Evolutionary conservation across 1,140 invertebrate species (phyloP).

Genomic region (Drosophila ananassae): DNA sequence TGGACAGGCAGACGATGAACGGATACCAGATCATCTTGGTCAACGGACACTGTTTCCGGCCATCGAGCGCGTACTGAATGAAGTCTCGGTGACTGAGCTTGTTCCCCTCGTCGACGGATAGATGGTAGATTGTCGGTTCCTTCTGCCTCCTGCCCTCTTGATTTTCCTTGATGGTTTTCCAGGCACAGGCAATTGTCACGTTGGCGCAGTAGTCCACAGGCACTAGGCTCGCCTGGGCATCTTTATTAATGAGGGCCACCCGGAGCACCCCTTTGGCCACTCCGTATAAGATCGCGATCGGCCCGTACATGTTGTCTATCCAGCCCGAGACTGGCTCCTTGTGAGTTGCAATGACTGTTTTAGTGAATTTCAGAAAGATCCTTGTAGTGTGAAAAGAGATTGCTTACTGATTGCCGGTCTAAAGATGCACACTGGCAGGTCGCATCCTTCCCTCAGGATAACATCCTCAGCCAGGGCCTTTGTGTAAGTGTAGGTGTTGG

Average conservation of each 20-base stretch:
- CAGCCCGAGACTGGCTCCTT: conserved; percentile 89
- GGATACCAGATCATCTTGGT: conserved; percentile 84
- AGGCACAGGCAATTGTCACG: conserved; percentile 89
- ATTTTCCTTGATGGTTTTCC: conserved; percentile 85
- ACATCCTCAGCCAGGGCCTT: conserved; percentile 92
- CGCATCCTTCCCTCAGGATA: conserved; percentile 86
- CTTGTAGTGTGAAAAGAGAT: background rate
- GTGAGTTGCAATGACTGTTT: conserved; percentile 90
- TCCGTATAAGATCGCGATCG: conserved; percentile 89
- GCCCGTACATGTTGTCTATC: conserved; percentile 96
- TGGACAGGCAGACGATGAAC: conserved; percentile 80
- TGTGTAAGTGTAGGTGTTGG: conserved; percentile 93
- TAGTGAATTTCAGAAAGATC: background rate
- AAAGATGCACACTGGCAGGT: conserved; percentile 89
- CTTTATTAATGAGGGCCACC: conserved; percentile 84
- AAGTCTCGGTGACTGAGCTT: conserved; percentile 87
- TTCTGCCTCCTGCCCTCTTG: conserved; percentile 13
- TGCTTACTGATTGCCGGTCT: conserved; percentile 87
- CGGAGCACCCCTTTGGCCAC: conserved; percentile 90
- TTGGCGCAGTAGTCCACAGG: conserved; percentile 93
- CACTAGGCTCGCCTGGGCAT: conserved; percentile 89
- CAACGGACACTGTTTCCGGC: conserved; percentile 69
- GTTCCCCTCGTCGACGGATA: conserved; percentile 87
- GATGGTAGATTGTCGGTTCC: conserved; percentile 87
- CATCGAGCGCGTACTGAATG: conserved; percentile 62